Conservation (phyloP, 2,888 invertebrate genomes). For the Lepas anatifera region DNA sequence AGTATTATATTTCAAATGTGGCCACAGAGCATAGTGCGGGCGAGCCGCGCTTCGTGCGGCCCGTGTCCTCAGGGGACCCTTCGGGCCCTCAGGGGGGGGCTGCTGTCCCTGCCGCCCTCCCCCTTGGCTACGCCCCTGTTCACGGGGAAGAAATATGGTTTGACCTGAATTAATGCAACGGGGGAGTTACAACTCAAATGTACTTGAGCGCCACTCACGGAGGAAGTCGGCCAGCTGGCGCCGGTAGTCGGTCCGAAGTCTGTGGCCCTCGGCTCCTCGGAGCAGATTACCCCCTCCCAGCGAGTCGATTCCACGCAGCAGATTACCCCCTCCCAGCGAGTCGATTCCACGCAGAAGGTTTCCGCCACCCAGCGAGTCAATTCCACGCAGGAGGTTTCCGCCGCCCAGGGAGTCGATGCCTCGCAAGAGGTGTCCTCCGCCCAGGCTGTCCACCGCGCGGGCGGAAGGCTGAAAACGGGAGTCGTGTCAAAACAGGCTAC, state of each 20-base stretch:
- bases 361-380: constrained; percentile 40
- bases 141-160: too few relatives aligned
- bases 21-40: too few relatives aligned
- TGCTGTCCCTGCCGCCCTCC: too few relatives aligned
- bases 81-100: too few relatives aligned
- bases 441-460: neutral
- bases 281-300: constrained; percentile 28
- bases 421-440: constrained; percentile 23
- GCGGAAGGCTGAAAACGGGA: neutral
- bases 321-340: constrained; percentile 28
- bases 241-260: neutral
- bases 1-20: too few relatives aligned
- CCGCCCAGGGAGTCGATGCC: constrained; percentile 42
- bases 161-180: too few relatives aligned
- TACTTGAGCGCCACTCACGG: neutral
- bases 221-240: neutral
- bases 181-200: too few relatives aligned
- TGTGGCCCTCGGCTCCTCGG: constrained; percentile 30
- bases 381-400: constrained; percentile 38
- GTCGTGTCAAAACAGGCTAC: too few relatives aligned
- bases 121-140: too few relatives aligned
- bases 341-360: constrained; percentile 36
- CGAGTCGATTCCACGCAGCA: constrained; percentile 31
- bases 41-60: too few relatives aligned
- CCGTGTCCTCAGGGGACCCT: too few relatives aligned